Percentiles rank a stretch among this genome's conserved stretches.
phyloP scores from a whole-genome alignment of 2,113 vertebrate genomes.

The Echinops telfairi region DNA sequence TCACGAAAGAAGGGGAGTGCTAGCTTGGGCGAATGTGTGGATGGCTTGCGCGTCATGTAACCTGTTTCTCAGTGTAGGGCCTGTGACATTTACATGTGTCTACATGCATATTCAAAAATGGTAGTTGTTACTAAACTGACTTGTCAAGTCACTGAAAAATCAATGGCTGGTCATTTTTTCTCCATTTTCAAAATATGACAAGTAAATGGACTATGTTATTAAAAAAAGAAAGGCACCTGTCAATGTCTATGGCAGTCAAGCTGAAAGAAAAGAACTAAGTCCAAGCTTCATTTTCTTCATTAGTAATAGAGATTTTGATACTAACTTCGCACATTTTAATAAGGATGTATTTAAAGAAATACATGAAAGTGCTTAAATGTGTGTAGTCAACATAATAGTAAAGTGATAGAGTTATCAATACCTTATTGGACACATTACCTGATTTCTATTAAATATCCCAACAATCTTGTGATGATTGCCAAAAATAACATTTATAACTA shows the following conservation, averaged over 20 bases:
- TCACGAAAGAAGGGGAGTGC: not conserved
- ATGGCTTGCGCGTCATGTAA: rapidly evolving
- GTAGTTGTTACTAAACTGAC: not conserved
- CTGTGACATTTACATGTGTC: not conserved
- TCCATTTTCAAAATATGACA: not conserved
- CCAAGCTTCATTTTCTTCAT: constrained; percentile 16
- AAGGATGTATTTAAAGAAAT: constrained; percentile 10
- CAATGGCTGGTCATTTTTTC: constrained; percentile 15
- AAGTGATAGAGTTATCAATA: not conserved
- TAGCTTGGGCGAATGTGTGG: not conserved
- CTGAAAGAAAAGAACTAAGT: not conserved
- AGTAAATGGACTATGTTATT: not conserved
- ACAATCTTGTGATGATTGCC: no score
- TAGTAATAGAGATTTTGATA: not conserved
- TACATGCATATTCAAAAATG: not conserved
- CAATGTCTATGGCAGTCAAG: not conserved
- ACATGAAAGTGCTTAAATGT: not conserved
- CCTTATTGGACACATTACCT: not conserved
- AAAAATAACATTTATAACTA: not conserved
- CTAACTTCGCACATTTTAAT: not conserved
- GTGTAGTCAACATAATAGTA: not conserved
- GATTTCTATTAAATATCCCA: not conserved
- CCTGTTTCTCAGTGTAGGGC: not conserved
- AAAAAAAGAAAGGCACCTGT: not conserved
- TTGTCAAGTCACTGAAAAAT: constrained; percentile 33